Base-by-base conservation (phyloP, 92 coral and sea anemone genomes). In the Umimayanthus kanabou region DNA sequence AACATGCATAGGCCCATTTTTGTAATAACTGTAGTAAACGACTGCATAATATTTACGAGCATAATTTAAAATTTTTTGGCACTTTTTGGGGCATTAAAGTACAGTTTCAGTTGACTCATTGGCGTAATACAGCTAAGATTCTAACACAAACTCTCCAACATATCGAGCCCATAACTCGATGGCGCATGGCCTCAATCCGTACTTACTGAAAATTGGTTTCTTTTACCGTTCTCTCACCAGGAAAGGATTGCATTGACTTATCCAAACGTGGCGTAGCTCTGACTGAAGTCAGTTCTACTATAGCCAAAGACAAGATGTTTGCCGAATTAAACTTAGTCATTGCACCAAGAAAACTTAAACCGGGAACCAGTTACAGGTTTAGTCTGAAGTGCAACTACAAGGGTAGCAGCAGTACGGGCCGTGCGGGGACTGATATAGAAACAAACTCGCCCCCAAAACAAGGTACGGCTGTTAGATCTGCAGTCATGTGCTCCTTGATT, bases 381-480 rank as follows among this genome's bases (percentile, higher is more conserved):
- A 49, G 40, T 11, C 78, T 83, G 40, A 69, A 25, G 45, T 67
- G 77, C 14, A 43, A 47, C 29, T 69, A 83, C 55, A n/a, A 0
- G 16, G 87, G 78, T 29, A 83, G 87, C 78, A 42, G 2, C 39
- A 45, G 20, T 5, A 13, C 25, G 9, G 73, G 43, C 23, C 14
- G 42, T 22, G 77, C 78, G n/a, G 87, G n/a, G 67, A 70, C 16
- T 5, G 50, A 39, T 16, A 15, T 39, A 75, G 9, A 8, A 23
- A 75, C 79, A 39, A 75, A 75, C 50, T 47, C 42, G 55, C 87
- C 61, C 22, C 74, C 78, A 25, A 45, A 83, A 83, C 77, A 49
- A 83, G 69, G 69, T 61, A 61, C 25, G n/a, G 15, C 69, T 61
- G n/a, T 5, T 18, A 61, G 69, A 20, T 61, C 58, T 53, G 58